Conservation (phyloP, 2,797 vertebrate genomes). For the Emydoidea blandingii region DNA sequence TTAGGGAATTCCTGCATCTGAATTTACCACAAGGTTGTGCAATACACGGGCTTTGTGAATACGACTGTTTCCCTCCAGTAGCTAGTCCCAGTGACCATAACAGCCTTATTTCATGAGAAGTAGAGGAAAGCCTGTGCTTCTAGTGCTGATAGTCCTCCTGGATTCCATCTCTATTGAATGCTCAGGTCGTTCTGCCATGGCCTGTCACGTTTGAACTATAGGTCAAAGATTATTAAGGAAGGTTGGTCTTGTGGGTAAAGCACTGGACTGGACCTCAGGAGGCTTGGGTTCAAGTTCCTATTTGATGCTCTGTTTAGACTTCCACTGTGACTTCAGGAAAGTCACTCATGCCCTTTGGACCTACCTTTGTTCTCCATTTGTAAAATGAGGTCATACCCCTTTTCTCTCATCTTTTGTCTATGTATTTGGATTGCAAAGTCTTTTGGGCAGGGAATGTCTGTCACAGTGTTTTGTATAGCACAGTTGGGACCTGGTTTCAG, state of each 20-base stretch:
- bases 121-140: not conserved
- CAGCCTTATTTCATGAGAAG: not conserved
- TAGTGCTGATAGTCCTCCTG: not conserved
- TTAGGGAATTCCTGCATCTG: not conserved
- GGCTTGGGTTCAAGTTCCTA: not conserved
- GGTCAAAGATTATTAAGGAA: not conserved
- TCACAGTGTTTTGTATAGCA: not conserved
- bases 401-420: not conserved
- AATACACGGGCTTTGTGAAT: not conserved
- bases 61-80: fast-evolving
- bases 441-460: not conserved
- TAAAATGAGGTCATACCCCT: not conserved
- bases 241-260: not conserved
- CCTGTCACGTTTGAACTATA: not conserved
- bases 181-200: not conserved
- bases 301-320: not conserved
- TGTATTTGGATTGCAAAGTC: not conserved
- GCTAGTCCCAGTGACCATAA: not conserved
- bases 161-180: not conserved
- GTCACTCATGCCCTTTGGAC: not conserved
- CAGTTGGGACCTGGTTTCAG: not conserved
- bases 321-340: not conserved
- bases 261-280: not conserved
- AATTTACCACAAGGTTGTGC: not conserved
- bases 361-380: not conserved